Percentiles rank a stretch among this genome's conserved stretches.
These are phyloP conservation scores for Apostichopus parvimensis DNA, from an alignment of 35 echinoderm and acorn worm genomes.

Conservation along the genomic window DNA sequence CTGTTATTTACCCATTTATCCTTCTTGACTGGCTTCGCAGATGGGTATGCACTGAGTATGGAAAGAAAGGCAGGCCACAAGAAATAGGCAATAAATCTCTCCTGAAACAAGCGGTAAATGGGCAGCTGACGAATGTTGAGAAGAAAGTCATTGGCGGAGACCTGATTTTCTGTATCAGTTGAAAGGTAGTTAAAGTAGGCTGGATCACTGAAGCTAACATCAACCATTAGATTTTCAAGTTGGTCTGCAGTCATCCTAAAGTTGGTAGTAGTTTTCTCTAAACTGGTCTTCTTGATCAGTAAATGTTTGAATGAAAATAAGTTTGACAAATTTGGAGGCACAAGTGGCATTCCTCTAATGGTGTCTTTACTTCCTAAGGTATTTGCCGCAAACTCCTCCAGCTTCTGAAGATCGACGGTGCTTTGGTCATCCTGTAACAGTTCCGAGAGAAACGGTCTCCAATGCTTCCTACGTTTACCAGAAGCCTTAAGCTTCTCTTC, in stretches of 20 bases:
- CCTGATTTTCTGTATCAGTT: neutral
- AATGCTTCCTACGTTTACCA: neutral
- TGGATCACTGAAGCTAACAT: neutral
- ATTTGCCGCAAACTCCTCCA: slow-evolving; percentile 2
- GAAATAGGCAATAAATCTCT: slow-evolving; percentile 20
- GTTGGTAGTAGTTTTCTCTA: neutral
- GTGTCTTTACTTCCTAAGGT: neutral
- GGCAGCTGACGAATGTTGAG: neutral
- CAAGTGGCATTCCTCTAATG: neutral
- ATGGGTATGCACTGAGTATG: neutral
- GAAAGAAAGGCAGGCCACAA: slow-evolving; percentile 43
- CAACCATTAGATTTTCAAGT: neutral
- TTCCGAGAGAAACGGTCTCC: neutral
- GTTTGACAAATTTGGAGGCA: slow-evolving; percentile 24
- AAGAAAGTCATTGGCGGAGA: slow-evolving; percentile 5
- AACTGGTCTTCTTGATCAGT: slow-evolving; percentile 21
- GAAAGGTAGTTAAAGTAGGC: neutral
- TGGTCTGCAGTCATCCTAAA: slow-evolving; percentile 5
- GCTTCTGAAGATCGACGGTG: slow-evolving; percentile 14
- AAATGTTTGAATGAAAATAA: slow-evolving; percentile 44
- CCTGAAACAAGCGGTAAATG: slow-evolving; percentile 4
- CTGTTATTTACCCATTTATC: neutral
- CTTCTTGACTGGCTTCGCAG: neutral
- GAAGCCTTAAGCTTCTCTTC: neutral
- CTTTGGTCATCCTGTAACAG: slow-evolving; percentile 17